Conservation (phyloP, 2,888 invertebrate genomes). For the Nemotelus pantherinus region DNA sequence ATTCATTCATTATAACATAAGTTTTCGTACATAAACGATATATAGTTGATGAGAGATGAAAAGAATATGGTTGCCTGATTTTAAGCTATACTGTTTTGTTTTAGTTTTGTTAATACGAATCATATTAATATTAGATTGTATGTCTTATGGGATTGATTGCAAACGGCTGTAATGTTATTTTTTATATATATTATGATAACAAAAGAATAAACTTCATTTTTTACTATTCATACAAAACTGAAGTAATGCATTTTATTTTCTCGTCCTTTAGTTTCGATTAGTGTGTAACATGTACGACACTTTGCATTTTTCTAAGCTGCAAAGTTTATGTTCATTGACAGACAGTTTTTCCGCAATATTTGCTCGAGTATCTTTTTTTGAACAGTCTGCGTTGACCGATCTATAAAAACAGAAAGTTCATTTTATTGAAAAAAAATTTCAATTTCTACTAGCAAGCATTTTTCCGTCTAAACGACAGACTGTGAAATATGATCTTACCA, state of each 20-base stretch:
- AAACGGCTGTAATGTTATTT: slow-evolving; percentile 11
- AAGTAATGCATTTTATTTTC: background rate
- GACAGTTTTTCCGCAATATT: too few relatives aligned
- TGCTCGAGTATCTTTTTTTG: too few relatives aligned
- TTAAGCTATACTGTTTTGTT: background rate
- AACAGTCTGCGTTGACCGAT: too few relatives aligned
- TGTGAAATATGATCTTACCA: too few relatives aligned
- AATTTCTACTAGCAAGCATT: background rate
- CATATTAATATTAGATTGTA: slow-evolving; percentile 4
- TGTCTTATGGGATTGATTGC: slow-evolving; percentile 19
- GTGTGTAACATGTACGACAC: background rate
- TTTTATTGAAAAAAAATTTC: background rate
- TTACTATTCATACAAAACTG: background rate
- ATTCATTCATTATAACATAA: background rate
- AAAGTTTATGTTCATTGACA: background rate
- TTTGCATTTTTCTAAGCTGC: slow-evolving; percentile 5
- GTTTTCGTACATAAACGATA: background rate
- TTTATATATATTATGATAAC: background rate
- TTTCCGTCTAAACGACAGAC: background rate
- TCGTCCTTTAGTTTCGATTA: background rate
- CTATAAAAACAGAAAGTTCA: background rate
- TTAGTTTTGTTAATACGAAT: background rate
- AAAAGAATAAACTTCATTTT: slow-evolving; percentile 7
- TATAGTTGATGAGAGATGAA: background rate
- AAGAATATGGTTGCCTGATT: slow-evolving; percentile 1